Base-by-base conservation (phyloP, 1,140 invertebrate genomes). In the Trigoniulus corallinus region DNA sequence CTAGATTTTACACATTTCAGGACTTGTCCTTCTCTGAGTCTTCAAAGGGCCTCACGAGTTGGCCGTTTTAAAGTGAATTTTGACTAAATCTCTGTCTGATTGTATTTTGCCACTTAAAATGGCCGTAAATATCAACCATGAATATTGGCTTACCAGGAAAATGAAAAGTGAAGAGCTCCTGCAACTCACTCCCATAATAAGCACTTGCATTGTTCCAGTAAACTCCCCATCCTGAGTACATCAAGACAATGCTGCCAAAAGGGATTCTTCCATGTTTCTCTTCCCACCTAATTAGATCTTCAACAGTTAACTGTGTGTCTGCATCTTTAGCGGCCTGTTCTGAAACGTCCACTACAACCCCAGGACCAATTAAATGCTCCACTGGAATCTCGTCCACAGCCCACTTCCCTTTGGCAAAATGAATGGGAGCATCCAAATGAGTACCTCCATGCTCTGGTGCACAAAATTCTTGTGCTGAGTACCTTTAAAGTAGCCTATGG, bases 151-250 rank as follows among this genome's bases (percentile, higher is more conserved):
- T 47, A 23, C 46, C 46, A 10, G 46, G 46, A 34, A 47, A 47
- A 22, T 47, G 20, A 10, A 39, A 25, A 18, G 12, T 39, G 12
- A 7, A 34, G 13, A 29, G 15, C 37, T 56, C 50, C 18, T 41
- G 25, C 3, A 45, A 45, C 2, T 34, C 18, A 0, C 55, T 53
- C 24, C 53, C 54, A 44, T 61, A 61, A 20, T 58, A 53, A 2
- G 20, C 40, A 10, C 47, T 53, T 43, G 53, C 53, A 50, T 61
- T 56, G n/a, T 58, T 57, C 50, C 59, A 61, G 15, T 7, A 34
- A 10, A 49, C 48, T 21, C 25, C 39, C 62, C 62, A 63, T 18
- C 61, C 62, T 1, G 61, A 62, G 26, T 61, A 56, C 57, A 64
- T 59, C 2, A 64, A 15, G 1, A 64, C 59, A 24, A 63, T 50